Evolutionary conservation across 1,140 invertebrate species (phyloP).

Genomic region (Drosophila navojoa): DNA sequence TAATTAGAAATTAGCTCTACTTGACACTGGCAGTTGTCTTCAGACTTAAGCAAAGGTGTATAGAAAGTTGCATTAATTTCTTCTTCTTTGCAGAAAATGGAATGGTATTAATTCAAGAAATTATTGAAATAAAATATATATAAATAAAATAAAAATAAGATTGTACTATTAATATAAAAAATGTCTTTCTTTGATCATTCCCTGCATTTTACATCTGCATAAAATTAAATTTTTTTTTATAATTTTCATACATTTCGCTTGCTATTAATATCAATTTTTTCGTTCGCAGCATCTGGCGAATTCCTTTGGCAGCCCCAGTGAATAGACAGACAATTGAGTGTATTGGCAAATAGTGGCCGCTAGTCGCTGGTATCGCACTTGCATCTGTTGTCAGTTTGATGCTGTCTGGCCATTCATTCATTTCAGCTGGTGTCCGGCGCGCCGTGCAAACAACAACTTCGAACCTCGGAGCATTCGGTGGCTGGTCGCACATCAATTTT

Average conservation of each 20-base stretch:
- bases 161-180: no score
- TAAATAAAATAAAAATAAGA: no score
- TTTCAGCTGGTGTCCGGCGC: background rate
- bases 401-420: constrained; percentile 35
- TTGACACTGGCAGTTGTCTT: no score
- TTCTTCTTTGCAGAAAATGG: no score
- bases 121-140: no score
- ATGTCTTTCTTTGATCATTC: no score
- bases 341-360: constrained; percentile 3
- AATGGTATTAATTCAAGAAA: no score
- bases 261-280: no score
- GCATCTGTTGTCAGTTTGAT: constrained; percentile 41
- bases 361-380: constrained; percentile 20
- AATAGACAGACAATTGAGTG: constrained; percentile 4
- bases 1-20: background rate
- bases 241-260: no score
- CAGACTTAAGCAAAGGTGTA: background rate
- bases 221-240: no score
- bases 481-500: constrained; percentile 71
- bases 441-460: constrained; percentile 5
- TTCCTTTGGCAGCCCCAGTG: background rate
- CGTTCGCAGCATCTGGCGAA: background rate
- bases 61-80: background rate
- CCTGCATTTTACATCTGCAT: no score
- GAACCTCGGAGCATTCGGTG: constrained; percentile 52